These are phyloP conservation scores for Megathymus violae DNA, from an alignment of 1,140 invertebrate genomes.

Conservation along the genomic window DNA sequence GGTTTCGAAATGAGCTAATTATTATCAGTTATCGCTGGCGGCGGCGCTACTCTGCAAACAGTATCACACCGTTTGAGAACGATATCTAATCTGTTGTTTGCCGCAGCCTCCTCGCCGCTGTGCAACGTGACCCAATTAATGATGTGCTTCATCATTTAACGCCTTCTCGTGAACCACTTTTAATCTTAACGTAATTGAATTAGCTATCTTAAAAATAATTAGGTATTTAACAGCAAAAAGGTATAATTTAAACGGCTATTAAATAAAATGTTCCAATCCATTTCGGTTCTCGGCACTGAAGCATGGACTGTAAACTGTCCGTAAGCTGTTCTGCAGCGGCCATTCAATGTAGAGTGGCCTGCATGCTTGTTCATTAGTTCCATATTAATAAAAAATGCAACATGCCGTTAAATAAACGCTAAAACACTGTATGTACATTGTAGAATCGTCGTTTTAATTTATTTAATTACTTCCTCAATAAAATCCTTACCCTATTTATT, in stretches of 20 bases:
- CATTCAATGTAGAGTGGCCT: too few species aligned
- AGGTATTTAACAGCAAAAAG: too few species aligned
- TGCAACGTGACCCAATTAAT: conserved; percentile 60
- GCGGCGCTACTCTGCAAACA: conserved; percentile 43
- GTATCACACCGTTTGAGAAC: conserved; percentile 56
- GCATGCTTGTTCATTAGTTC: neutral
- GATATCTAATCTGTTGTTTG: conserved; percentile 70
- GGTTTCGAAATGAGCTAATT: conserved; percentile 48
- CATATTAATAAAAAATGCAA: neutral
- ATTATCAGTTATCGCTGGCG: conserved; percentile 38
- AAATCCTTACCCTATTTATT: neutral
- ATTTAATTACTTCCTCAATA: neutral
- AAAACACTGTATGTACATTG: too few species aligned
- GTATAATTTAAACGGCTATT: too few species aligned
- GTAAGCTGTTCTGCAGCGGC: too few species aligned
- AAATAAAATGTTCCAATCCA: too few species aligned
- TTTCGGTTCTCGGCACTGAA: too few species aligned
- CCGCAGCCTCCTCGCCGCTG: conserved; percentile 60
- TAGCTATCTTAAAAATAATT: conserved; percentile 12
- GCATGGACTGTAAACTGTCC: neutral
- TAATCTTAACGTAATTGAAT: conserved; percentile 13
- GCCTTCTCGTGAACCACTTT: conserved; percentile 24
- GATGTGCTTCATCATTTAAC: conserved; percentile 20
- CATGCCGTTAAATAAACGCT: too few species aligned
- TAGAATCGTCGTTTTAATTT: neutral